Evolutionary conservation across 2,113 vertebrate species (phyloP).

Genomic region (Sinosuthora webbiana): DNA sequence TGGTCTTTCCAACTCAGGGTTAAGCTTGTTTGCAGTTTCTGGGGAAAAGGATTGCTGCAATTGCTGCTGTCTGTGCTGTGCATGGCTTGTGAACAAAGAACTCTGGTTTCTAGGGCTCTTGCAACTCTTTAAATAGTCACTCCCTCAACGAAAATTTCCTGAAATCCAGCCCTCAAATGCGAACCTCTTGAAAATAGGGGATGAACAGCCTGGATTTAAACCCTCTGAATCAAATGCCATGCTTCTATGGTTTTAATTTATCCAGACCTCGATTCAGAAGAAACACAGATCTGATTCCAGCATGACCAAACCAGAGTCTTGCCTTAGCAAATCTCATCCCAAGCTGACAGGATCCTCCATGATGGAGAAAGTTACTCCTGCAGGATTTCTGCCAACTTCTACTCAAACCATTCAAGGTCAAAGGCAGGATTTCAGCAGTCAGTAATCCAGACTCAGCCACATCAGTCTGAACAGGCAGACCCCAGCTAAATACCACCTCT

Average conservation of each 20-base stretch:
- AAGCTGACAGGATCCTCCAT: background rate
- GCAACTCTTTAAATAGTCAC: constrained; percentile 2
- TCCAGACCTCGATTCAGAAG: background rate
- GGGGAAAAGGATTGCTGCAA: background rate
- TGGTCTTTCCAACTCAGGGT: constrained; percentile 38
- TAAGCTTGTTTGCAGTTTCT: constrained; percentile 38
- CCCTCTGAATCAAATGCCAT: background rate
- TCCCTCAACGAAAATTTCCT: background rate
- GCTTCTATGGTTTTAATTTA: background rate
- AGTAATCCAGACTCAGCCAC: background rate
- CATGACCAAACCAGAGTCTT: background rate
- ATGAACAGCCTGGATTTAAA: background rate
- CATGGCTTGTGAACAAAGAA: constrained; percentile 43
- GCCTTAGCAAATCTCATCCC: background rate
- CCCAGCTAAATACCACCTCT: background rate
- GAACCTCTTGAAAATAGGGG: background rate
- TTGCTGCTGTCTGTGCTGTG: background rate
- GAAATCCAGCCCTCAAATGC: background rate
- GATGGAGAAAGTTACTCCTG: background rate
- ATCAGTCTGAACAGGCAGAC: background rate
- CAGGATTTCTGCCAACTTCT: background rate
- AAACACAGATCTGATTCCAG: background rate
- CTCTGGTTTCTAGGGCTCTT: constrained; percentile 5
- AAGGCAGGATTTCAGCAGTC: background rate
- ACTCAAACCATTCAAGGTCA: background rate